Evolutionary conservation across 1,140 invertebrate species (phyloP), one percentile per base, ranked within the genome.

Genomic region (Micrasema longulum): DNA sequence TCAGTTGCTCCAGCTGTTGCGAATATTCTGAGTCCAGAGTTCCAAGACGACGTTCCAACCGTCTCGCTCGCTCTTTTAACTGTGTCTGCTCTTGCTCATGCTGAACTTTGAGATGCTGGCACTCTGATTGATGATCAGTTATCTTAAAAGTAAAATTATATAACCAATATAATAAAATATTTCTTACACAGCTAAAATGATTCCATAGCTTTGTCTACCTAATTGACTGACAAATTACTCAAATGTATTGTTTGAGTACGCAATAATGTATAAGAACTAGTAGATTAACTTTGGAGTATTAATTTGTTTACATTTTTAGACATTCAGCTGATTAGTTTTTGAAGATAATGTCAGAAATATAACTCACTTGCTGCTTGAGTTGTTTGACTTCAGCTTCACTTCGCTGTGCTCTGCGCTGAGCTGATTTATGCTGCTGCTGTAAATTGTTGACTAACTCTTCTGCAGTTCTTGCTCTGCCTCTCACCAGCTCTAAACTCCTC

Each of bases 11-110:
- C 38, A 93, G 87, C 78, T 93, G 91, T 70, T 90, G 91, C 2
- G 90, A 88, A 79, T 94, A 92, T 79, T 94, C 92, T 1, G 89
- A 88, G 78, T 93, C 91, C 70, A 94, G 85, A 11, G 89, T 87
- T 75, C 89, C 90, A 7, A 93, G 81, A 14, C 90, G 84, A 26
- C 89, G 85, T 78, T 92, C 90, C 48, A 93, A 79, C 45, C 88
- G 88, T 66, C 87, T 86, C n/a, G 89, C 88, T 18, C 88, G 87
- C 75, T 92, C 90, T 41, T 87, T 84, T 70, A 85, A 79, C 23
- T 78, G 78, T 1, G 77, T 77, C 57, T 83, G 80, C 74, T 84
- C 83, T 20, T 83, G 80, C 77, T 84, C 84, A 77, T 85, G 83
- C 48, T 74, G 75, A 11, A 53, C 31, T 43, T 74, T 69, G 16